Evolutionary conservation across 2,113 vertebrate species (phyloP).

Genomic region (Eulacestoma nigropectus): DNA sequence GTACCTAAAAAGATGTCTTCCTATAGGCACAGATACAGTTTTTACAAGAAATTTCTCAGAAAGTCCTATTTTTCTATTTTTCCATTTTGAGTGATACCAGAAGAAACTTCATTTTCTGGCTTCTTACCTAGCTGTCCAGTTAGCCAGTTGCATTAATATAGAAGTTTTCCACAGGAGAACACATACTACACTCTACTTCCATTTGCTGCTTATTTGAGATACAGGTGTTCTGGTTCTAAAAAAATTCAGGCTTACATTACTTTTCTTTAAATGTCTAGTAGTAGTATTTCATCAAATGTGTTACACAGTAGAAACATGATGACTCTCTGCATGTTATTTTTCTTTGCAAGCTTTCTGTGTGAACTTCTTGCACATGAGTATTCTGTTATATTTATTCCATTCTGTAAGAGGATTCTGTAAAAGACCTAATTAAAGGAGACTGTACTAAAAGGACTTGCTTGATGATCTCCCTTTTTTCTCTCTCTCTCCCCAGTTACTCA

Average conservation of each 20-base stretch:
- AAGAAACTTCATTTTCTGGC: background rate
- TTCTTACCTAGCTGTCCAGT: background rate
- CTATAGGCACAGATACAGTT: background rate
- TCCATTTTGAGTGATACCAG: background rate
- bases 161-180: background rate
- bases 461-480: background rate
- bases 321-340: background rate
- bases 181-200: background rate
- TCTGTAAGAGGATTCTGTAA: background rate
- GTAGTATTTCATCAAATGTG: background rate
- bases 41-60: background rate
- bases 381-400: background rate
- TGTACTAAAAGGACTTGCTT: background rate
- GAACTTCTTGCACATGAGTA: background rate
- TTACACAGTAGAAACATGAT: background rate
- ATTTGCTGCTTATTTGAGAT: background rate
- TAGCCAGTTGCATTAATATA: background rate
- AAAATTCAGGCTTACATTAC: background rate
- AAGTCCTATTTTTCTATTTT: background rate
- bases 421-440: background rate
- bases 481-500: conserved; percentile 79
- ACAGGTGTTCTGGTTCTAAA: background rate
- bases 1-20: background rate
- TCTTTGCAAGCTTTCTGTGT: background rate
- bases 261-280: background rate